Evolutionary conservation across 2,797 vertebrate genomes (phyloP).

Genomic region (Anguilla obscura): DNA sequence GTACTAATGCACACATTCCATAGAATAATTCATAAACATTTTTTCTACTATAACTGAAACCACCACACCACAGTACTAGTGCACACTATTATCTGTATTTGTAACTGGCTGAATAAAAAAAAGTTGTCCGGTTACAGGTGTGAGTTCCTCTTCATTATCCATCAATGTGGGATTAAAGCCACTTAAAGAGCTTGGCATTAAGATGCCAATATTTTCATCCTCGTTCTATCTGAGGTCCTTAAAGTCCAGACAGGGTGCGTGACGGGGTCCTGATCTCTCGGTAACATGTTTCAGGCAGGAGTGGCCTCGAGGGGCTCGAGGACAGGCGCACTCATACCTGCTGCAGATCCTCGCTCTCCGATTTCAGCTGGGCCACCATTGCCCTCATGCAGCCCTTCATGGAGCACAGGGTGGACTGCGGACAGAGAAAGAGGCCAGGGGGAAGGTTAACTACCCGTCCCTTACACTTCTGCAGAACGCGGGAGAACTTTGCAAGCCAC

Average conservation of each 20-base stretch:
- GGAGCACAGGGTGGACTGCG: constrained; percentile 92
- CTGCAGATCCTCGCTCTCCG: constrained; percentile 95
- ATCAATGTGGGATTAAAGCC: neutral
- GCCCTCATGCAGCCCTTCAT: constrained; percentile 99
- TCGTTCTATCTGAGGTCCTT: neutral
- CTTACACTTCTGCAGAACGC: neutral
- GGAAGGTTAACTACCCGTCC: neutral
- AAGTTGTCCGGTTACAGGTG: neutral
- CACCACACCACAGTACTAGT: neutral
- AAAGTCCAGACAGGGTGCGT: neutral
- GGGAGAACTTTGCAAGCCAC: neutral
- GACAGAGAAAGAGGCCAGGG: constrained; percentile 26
- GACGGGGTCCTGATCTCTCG: neutral
- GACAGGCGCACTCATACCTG: constrained; percentile 73
- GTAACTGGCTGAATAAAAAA: neutral
- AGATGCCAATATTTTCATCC: neutral
- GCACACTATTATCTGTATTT: neutral
- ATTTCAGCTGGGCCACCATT: constrained; percentile 95
- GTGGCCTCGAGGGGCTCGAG: neutral
- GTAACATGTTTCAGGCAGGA: neutral
- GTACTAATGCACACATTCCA: neutral
- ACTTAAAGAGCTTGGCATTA: neutral
- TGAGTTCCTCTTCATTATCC: neutral
- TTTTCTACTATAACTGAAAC: neutral
- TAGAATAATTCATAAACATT: neutral